A percentile compares a stretch with the other conserved stretches of the same genome.
phyloP scores from a whole-genome alignment of 2,888 invertebrate genomes.

The Tinea trinotella region DNA sequence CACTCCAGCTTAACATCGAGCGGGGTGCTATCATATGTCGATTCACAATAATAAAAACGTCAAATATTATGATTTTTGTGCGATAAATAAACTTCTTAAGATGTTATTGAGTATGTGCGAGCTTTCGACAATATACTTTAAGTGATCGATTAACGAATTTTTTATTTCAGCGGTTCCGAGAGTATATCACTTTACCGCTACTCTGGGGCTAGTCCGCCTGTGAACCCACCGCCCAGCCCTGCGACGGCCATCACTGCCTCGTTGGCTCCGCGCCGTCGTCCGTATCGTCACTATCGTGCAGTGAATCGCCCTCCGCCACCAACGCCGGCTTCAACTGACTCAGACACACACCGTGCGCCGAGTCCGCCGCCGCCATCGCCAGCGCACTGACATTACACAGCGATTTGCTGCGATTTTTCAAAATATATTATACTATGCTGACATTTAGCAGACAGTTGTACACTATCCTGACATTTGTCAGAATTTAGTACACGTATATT shows the following conservation, averaged over 20 bases:
- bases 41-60: too few species aligned
- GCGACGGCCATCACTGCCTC: constrained; percentile 77
- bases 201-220: not conserved
- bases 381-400: not conserved
- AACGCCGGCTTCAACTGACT: constrained; percentile 94
- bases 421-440: too few species aligned
- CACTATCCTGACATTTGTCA: too few species aligned
- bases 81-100: too few species aligned
- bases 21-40: too few species aligned
- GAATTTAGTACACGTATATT: too few species aligned
- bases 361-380: constrained; percentile 87
- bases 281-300: constrained; percentile 77
- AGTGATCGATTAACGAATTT: too few species aligned
- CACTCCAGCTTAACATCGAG: too few species aligned
- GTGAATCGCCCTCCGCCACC: constrained; percentile 94
- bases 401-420: too few species aligned
- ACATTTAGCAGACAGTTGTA: too few species aligned
- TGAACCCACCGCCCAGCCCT: constrained; percentile 94
- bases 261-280: constrained; percentile 56
- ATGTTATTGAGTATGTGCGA: constrained; percentile 50
- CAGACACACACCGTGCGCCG: constrained; percentile 78
- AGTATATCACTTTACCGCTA: constrained; percentile 75
- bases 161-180: constrained; percentile 65
- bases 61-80: too few species aligned
- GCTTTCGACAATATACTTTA: constrained; percentile 19